Evolutionary conservation across 2,888 invertebrate genomes (phyloP).

Genomic region (Spodoptera littoralis): DNA sequence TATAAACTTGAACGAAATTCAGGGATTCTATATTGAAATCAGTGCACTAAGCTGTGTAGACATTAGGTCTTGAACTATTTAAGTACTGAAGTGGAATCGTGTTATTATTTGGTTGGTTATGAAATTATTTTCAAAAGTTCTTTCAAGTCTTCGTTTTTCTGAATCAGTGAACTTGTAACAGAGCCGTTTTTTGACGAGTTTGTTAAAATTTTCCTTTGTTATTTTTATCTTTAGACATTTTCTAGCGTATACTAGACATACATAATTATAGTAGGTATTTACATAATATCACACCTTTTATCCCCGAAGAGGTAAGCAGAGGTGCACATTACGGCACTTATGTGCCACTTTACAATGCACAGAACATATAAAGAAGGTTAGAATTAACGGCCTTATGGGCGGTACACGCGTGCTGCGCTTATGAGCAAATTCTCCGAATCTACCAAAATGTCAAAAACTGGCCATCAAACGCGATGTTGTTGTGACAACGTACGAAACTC

Average conservation of each 20-base stretch:
- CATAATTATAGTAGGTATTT: background rate
- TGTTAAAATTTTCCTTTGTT: slow-evolving; percentile 5
- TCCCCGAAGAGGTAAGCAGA: too few relatives aligned
- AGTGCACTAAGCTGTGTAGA: slow-evolving; percentile 16
- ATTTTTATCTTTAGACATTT: background rate
- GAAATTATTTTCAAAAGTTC: background rate
- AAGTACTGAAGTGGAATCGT: background rate
- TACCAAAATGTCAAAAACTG: too few relatives aligned
- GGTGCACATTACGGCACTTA: too few relatives aligned
- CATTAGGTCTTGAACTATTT: slow-evolving; percentile 14
- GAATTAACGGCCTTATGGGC: too few relatives aligned
- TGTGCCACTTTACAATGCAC: too few relatives aligned
- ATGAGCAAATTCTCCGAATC: too few relatives aligned
- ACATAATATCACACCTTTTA: too few relatives aligned
- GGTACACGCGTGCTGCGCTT: too few relatives aligned
- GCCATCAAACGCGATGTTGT: too few relatives aligned
- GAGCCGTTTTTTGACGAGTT: slow-evolving; percentile 3
- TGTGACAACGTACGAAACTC: too few relatives aligned
- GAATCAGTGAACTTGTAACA: slow-evolving; percentile 7
- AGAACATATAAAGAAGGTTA: too few relatives aligned
- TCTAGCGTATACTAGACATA: background rate
- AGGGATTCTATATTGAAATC: slow-evolving; percentile 29
- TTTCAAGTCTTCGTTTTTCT: slow-evolving; percentile 11
- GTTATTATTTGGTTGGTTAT: slow-evolving; percentile 7
- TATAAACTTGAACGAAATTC: slow-evolving; percentile 26